Conservation (phyloP, 2,797 vertebrate species). For the Enteromius radiatus region DNA sequence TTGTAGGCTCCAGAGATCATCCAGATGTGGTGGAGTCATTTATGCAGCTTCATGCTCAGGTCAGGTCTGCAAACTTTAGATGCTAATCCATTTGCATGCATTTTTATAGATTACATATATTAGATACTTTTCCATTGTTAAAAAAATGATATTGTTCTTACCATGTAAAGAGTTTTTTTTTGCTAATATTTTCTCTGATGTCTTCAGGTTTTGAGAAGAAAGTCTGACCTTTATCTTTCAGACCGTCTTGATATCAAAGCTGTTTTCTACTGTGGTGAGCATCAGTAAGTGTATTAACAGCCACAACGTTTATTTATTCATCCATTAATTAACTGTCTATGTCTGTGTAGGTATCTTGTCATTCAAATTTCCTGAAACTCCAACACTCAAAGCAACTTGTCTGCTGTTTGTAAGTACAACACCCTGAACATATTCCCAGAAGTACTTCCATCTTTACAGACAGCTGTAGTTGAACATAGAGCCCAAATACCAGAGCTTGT, state of each 20-base stretch:
- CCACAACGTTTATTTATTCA: neutral
- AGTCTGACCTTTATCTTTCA: slow-evolving; percentile 89
- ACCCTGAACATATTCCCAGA: neutral
- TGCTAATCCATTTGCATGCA: neutral
- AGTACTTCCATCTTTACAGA: neutral
- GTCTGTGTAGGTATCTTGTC: slow-evolving; percentile 87
- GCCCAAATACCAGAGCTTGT: neutral
- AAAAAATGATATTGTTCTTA: neutral
- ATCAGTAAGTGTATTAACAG: neutral
- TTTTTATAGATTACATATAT: neutral
- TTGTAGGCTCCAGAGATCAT: slow-evolving; percentile 92
- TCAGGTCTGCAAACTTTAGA: slow-evolving; percentile 65
- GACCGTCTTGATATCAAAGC: slow-evolving; percentile 90
- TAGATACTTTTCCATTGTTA: neutral
- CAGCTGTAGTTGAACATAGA: neutral
- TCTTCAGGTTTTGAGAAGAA: slow-evolving; percentile 91
- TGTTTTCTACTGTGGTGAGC: slow-evolving; percentile 96
- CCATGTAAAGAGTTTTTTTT: slow-evolving; percentile 44
- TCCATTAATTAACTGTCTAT: slow-evolving; percentile 29
- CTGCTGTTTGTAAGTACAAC: slow-evolving; percentile 91
- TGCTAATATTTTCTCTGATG: slow-evolving; percentile 61
- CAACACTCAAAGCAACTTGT: slow-evolving; percentile 92
- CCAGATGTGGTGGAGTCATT: slow-evolving; percentile 99
- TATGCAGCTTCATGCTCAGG: slow-evolving; percentile 98
- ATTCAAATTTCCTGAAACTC: slow-evolving; percentile 93